Percentiles rank a stretch among this genome's conserved stretches.
Evolutionary conservation across 2,888 invertebrate species (phyloP).

Genomic region (Protonemura montana): DNA sequence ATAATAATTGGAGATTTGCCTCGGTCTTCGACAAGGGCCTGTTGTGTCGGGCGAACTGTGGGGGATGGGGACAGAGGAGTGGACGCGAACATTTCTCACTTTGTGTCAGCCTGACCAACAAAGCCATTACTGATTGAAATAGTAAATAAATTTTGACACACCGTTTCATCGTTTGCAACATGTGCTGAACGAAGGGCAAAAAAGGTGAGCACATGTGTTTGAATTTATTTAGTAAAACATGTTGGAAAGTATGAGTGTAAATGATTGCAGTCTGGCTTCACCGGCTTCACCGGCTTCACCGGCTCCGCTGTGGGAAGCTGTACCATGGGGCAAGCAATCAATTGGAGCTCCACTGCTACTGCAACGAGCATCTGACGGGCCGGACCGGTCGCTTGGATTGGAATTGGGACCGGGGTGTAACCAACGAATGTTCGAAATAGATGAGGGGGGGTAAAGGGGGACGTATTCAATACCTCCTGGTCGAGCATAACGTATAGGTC

Average conservation of each 20-base stretch:
- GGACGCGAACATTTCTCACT: neutral
- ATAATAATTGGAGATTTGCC: neutral
- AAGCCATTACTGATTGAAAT: constrained; percentile 12
- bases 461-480: too few relatives aligned
- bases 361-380: neutral
- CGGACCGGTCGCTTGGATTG: too few relatives aligned
- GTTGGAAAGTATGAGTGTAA: constrained; percentile 34
- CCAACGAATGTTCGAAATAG: too few relatives aligned
- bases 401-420: neutral
- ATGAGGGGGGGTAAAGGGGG: neutral
- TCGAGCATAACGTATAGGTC: neutral
- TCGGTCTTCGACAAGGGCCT: neutral
- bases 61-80: neutral
- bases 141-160: constrained; percentile 12
- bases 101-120: neutral
- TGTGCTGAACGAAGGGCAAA: neutral
- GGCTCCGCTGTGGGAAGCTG: neutral
- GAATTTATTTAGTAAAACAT: constrained; percentile 18
- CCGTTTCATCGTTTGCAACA: neutral
- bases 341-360: neutral
- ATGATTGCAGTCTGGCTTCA: neutral
- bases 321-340: neutral
- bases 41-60: neutral
- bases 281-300: too few relatives aligned
- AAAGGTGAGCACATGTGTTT: constrained; percentile 8